These are phyloP conservation scores for Platynereis dumerilii DNA, from an alignment of 2,888 invertebrate species.

Conservation along the genomic window DNA sequence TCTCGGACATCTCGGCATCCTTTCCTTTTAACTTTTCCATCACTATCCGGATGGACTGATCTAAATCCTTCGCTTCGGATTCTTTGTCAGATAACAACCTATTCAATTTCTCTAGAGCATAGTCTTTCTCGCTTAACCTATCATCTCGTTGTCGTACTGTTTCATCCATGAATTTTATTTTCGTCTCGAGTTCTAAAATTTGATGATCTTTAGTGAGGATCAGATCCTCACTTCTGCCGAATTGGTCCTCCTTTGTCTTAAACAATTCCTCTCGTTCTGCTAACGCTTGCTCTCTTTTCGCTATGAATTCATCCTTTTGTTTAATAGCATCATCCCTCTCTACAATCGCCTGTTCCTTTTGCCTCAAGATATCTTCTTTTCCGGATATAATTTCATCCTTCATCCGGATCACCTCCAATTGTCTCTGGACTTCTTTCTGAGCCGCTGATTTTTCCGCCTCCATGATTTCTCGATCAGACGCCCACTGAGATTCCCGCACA, in stretches of 20 bases:
- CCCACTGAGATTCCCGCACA: slow-evolving; percentile 30
- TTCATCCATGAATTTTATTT: slow-evolving; percentile 45
- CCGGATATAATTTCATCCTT: slow-evolving; percentile 34
- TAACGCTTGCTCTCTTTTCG: slow-evolving; percentile 38
- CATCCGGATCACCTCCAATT: slow-evolving; percentile 19
- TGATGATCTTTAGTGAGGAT: slow-evolving; percentile 12
- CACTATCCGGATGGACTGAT: slow-evolving; percentile 46
- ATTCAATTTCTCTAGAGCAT: slow-evolving; percentile 48
- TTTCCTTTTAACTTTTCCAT: slow-evolving; percentile 45
- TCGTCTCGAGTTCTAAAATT: slow-evolving; percentile 35
- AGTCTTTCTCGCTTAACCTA: slow-evolving; percentile 56
- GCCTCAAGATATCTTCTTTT: slow-evolving; percentile 38
- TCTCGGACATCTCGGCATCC: slow-evolving; percentile 39
- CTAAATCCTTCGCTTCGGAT: slow-evolving; percentile 48
- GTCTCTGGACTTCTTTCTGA: slow-evolving; percentile 28
- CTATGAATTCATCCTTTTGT: slow-evolving; percentile 31
- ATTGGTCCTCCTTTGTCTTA: slow-evolving; percentile 32
- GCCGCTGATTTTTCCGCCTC: slow-evolving; percentile 28
- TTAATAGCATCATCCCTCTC: slow-evolving; percentile 37
- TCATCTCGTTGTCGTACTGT: slow-evolving; percentile 51
- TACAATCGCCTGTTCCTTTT: slow-evolving; percentile 36
- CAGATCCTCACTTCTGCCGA: slow-evolving; percentile 18
- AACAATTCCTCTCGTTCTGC: slow-evolving; percentile 42
- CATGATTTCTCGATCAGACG: slow-evolving; percentile 26
- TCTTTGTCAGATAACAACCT: slow-evolving; percentile 42